A percentile compares a stretch with the other conserved stretches of the same genome.
phyloP scores from a whole-genome alignment of 2,797 vertebrate species.

The Crenuchus spilurus region DNA sequence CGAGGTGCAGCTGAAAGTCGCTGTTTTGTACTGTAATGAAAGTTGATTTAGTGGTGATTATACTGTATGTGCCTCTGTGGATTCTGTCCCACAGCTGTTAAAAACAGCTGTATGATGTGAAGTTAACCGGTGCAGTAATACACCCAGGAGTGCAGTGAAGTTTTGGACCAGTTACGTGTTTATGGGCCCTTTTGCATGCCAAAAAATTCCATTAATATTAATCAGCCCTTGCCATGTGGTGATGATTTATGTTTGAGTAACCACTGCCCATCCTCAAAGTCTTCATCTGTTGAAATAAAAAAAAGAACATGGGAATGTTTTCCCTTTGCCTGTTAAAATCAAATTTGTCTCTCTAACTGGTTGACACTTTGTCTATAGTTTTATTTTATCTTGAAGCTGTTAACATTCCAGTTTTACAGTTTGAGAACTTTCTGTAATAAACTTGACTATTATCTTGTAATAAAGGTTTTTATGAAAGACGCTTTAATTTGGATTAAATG shows the following conservation, averaged over 20 bases:
- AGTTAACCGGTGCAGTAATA: neutral
- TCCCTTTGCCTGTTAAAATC: conserved; percentile 3
- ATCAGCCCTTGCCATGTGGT: neutral
- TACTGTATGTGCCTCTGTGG: conserved; percentile 8
- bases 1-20: too few species aligned
- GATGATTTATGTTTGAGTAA: neutral
- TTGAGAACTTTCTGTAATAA: conserved; percentile 66
- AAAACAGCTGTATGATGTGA: conserved; percentile 27
- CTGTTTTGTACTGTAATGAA: too few species aligned
- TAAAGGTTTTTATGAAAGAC: conserved; percentile 76
- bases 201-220: neutral
- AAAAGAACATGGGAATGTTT: neutral
- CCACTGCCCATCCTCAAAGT: neutral
- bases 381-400: conserved; percentile 58
- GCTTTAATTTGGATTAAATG: too few species aligned
- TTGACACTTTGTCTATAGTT: neutral
- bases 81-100: conserved; percentile 3
- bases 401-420: conserved; percentile 69
- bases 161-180: neutral
- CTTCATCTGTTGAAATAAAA: neutral
- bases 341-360: neutral
- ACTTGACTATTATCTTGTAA: conserved; percentile 74
- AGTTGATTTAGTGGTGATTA: neutral
- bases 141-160: conserved; percentile 10
- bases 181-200: conserved; percentile 17